A percentile compares a stretch with the other conserved stretches of the same genome.
phyloP scores from a whole-genome alignment of 2,888 invertebrate genomes.

The Anthoptus insignis region DNA sequence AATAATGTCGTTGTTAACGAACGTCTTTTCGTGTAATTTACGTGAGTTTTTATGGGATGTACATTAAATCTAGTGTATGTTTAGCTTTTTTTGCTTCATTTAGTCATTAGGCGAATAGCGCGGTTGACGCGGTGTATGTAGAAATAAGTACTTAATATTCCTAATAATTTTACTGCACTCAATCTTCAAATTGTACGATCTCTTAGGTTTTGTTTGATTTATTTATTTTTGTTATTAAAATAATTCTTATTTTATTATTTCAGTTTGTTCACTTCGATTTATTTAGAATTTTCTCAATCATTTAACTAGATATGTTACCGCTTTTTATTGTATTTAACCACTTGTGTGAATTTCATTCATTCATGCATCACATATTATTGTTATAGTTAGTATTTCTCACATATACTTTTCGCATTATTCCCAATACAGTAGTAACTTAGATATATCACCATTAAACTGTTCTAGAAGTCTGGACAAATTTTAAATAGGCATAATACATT shows the following conservation, averaged over 20 bases:
- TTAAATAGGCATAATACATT: no score
- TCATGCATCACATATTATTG: neutral
- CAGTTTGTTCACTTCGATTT: neutral
- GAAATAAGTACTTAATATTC: slow-evolving; percentile 31
- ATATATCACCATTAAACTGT: neutral
- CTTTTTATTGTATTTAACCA: neutral
- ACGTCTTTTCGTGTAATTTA: no score
- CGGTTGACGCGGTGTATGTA: neutral
- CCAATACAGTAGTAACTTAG: neutral
- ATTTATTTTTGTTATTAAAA: slow-evolving; percentile 11
- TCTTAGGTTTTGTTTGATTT: neutral
- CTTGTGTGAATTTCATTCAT: no score
- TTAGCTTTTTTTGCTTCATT: neutral
- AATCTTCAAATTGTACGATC: neutral
- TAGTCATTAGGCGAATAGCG: neutral
- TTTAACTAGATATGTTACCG: neutral
- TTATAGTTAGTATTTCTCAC: neutral
- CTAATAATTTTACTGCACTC: slow-evolving; percentile 5
- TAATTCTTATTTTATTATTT: neutral
- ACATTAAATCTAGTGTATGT: no score
- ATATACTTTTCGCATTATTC: neutral
- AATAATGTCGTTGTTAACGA: no score
- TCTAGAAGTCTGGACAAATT: no score
- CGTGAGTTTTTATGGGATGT: no score
- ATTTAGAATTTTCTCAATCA: neutral